These are phyloP conservation scores for Perdix hodgsoniae DNA, from an alignment of 2,797 vertebrate genomes.

Conservation along the genomic window DNA sequence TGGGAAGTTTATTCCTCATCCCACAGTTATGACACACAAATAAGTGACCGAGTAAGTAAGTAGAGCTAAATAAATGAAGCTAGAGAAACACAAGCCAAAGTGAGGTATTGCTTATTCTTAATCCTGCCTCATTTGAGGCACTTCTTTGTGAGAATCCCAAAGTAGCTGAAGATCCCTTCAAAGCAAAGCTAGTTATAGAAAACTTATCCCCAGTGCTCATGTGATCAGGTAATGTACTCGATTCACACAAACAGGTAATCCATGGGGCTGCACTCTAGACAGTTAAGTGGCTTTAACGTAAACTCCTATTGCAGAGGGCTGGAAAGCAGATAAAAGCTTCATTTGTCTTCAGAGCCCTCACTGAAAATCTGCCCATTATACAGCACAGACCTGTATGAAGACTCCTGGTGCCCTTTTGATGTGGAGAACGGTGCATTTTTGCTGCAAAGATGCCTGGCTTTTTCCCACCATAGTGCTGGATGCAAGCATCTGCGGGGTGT, in stretches of 20 bases:
- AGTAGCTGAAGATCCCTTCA: constrained; percentile 61
- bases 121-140: constrained; percentile 49
- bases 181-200: constrained; percentile 67
- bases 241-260: constrained; percentile 79
- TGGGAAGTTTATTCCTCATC: neutral
- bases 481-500: constrained; percentile 21
- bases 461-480: constrained; percentile 30
- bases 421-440: constrained; percentile 20
- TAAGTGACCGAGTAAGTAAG: constrained; percentile 36
- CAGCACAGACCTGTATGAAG: constrained; percentile 52
- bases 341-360: constrained; percentile 75
- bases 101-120: constrained; percentile 46
- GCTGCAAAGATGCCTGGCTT: neutral
- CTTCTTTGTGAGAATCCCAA: constrained; percentile 59
- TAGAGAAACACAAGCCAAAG: neutral
- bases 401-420: constrained; percentile 66
- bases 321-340: constrained; percentile 78
- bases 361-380: constrained; percentile 75
- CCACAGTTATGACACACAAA: neutral
- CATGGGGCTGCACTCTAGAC: constrained; percentile 55
- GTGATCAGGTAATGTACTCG: constrained; percentile 70
- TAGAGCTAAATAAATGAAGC: constrained; percentile 59
- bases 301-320: constrained; percentile 69
- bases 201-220: constrained; percentile 26
- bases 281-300: constrained; percentile 81